phyloP scores from a whole-genome alignment of 2,888 invertebrate genomes.

The Ormyrus rosae region DNA sequence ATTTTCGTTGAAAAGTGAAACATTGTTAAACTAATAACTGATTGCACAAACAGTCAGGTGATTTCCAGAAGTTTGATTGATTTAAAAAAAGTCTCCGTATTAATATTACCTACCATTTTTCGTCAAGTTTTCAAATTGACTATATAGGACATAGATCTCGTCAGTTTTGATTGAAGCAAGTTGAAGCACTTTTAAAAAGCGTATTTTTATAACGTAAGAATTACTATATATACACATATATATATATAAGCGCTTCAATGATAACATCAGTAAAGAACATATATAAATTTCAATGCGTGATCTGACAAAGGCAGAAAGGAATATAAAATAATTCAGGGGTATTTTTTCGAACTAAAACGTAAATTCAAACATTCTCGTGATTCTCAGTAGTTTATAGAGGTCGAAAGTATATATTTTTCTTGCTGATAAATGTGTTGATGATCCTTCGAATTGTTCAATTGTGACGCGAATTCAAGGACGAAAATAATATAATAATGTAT shows the following conservation, averaged over 20 bases:
- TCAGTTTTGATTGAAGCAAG: background rate
- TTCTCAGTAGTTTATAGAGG: constrained; percentile 45
- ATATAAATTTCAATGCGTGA: background rate
- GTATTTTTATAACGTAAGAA: constrained; percentile 41
- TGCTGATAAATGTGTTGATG: constrained; percentile 38
- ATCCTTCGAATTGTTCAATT: constrained; percentile 36
- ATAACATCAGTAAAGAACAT: constrained; percentile 17
- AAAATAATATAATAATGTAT: constrained; percentile 20
- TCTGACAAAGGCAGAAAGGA: background rate
- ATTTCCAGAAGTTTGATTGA: background rate
- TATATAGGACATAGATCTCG: too few species aligned
- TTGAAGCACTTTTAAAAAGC: constrained; percentile 24
- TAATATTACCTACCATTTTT: too few species aligned
- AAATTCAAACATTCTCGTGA: constrained; percentile 50
- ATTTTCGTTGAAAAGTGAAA: background rate
- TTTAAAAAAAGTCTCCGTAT: constrained; percentile 1
- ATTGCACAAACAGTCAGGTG: background rate
- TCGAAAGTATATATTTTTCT: constrained; percentile 50
- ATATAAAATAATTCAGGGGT: constrained; percentile 18
- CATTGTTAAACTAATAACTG: background rate
- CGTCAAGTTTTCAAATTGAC: too few species aligned
- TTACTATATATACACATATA: constrained; percentile 15
- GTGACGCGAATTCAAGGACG: constrained; percentile 37
- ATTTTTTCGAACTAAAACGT: constrained; percentile 39
- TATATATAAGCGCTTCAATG: constrained; percentile 26